Conservation (phyloP, 1,140 invertebrate genomes). For the Drosophila athabasca region DNA sequence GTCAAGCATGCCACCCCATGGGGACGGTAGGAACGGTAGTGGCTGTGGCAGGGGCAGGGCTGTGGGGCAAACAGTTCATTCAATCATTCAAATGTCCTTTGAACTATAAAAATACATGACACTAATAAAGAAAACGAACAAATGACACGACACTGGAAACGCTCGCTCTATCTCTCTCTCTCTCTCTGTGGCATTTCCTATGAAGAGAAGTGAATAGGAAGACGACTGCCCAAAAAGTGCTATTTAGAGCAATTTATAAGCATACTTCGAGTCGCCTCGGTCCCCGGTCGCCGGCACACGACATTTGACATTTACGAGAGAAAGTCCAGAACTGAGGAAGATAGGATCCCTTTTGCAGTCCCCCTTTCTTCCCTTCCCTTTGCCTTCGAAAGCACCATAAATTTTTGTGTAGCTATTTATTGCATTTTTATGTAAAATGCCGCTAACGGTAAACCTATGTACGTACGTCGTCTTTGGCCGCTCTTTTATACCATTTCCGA, state of each 20-base stretch:
- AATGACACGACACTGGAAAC: slow-evolving; percentile 73
- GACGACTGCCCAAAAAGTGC: slow-evolving; percentile 58
- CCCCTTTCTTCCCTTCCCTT: too few relatives aligned
- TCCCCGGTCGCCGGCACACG: slow-evolving; percentile 26
- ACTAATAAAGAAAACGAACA: slow-evolving; percentile 84
- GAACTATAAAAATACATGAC: slow-evolving; percentile 84
- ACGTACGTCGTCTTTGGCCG: slow-evolving; percentile 8
- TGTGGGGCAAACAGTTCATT: slow-evolving; percentile 71
- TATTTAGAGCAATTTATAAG: slow-evolving; percentile 80
- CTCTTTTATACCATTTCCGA: slow-evolving; percentile 11
- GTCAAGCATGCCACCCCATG: slow-evolving; percentile 38
- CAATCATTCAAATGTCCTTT: slow-evolving; percentile 84
- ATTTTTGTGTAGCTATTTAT: slow-evolving; percentile 75
- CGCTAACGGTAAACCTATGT: slow-evolving; percentile 55
- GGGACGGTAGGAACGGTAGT: not conserved
- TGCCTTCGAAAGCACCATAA: slow-evolving; percentile 50
- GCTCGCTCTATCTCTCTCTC: slow-evolving; percentile 24
- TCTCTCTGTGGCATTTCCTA: slow-evolving; percentile 9
- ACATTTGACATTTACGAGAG: slow-evolving; percentile 80
- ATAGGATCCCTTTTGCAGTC: slow-evolving; percentile 10
- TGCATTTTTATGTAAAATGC: slow-evolving; percentile 82
- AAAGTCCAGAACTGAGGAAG: slow-evolving; percentile 22
- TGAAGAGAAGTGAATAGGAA: too few relatives aligned
- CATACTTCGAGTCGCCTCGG: slow-evolving; percentile 71
- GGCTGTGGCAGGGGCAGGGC: slow-evolving; percentile 8